Percentiles rank a stretch among this genome's conserved stretches.
These are phyloP conservation scores for Heliangelus exortis DNA, from an alignment of 2,797 vertebrate genomes.

Conservation along the genomic window DNA sequence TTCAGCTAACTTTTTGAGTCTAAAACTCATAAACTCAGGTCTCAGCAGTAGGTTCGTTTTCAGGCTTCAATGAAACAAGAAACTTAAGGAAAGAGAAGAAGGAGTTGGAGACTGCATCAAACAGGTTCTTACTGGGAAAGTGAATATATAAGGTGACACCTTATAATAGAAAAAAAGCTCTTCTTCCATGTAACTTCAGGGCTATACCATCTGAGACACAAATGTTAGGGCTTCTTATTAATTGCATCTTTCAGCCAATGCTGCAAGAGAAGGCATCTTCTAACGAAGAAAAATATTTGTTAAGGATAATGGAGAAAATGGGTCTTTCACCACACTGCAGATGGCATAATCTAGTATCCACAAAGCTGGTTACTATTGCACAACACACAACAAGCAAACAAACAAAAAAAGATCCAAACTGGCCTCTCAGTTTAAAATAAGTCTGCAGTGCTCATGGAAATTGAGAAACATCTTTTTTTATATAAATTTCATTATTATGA, in stretches of 20 bases:
- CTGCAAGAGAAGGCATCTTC: not conserved
- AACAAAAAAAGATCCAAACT: not conserved
- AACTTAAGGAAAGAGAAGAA: not conserved
- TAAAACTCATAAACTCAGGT: not conserved
- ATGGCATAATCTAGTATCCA: not conserved
- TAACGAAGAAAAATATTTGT: not conserved
- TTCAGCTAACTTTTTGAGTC: not conserved
- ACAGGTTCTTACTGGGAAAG: not conserved
- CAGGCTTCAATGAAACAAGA: not conserved
- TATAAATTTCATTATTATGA: not conserved
- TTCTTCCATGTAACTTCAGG: not conserved
- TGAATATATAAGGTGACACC: not conserved
- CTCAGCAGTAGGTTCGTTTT: not conserved
- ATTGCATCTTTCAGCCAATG: not conserved
- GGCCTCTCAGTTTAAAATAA: not conserved
- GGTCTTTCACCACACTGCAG: not conserved
- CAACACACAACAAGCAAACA: not conserved
- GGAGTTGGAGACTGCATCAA: not conserved
- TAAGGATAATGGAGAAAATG: not conserved
- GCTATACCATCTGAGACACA: not conserved
- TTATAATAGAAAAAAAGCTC: not conserved
- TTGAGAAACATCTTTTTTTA: not conserved
- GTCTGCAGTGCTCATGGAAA: not conserved
- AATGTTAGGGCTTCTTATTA: not conserved
- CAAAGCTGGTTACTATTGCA: not conserved